phyloP scores from a whole-genome alignment of 2,113 vertebrate genomes.

The Aspiorhynchus laticeps region DNA sequence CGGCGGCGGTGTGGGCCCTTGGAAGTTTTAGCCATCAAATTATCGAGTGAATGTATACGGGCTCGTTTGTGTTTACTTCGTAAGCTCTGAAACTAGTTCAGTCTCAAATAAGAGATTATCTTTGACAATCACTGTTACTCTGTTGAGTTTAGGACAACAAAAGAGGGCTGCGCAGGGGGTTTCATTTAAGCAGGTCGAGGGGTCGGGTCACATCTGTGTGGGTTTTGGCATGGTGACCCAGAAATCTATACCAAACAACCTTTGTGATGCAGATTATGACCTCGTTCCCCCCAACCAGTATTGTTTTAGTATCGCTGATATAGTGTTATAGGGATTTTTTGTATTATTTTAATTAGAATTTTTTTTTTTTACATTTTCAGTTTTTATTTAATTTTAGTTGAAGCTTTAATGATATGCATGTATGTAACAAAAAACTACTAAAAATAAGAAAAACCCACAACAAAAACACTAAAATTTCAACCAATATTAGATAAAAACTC shows the following conservation, averaged over 20 bases:
- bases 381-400: too few relatives aligned
- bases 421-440: too few relatives aligned
- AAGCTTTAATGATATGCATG: too few relatives aligned
- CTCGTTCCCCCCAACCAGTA: not conserved
- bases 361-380: too few relatives aligned
- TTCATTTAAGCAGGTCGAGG: conserved; percentile 50
- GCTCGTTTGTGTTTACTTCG: conserved; percentile 21
- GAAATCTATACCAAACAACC: conserved; percentile 41
- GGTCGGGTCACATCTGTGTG: conserved; percentile 49
- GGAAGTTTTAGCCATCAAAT: conserved; percentile 44
- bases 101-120: conserved; percentile 52
- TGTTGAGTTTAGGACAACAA: conserved; percentile 48
- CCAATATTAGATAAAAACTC: too few relatives aligned
- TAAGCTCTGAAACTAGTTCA: conserved; percentile 35
- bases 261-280: conserved; percentile 39
- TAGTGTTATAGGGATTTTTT: too few relatives aligned
- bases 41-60: not conserved
- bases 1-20: conserved; percentile 10
- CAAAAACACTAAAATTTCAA: too few relatives aligned
- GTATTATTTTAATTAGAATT: too few relatives aligned
- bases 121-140: conserved; percentile 47
- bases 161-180: conserved; percentile 46
- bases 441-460: too few relatives aligned
- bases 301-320: not conserved
- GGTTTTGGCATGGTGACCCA: conserved; percentile 53